Percentiles rank a stretch among this genome's conserved stretches.
Conservation (phyloP, 2,888 invertebrate species). For the Norana najaformis region DNA sequence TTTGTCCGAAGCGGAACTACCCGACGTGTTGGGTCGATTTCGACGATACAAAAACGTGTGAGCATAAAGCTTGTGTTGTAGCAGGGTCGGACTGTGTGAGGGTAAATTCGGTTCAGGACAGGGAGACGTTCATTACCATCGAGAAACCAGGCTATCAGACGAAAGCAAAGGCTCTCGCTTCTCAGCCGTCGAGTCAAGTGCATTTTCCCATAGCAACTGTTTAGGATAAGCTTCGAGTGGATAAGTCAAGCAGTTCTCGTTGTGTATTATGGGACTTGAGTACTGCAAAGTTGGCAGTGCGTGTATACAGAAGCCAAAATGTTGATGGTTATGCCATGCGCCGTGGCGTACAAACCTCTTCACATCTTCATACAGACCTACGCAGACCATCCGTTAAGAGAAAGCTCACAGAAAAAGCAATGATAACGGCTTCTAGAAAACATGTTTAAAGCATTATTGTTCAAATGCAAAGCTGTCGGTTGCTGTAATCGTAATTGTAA, state of each 20-base stretch:
- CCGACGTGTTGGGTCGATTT: slow-evolving; percentile 15
- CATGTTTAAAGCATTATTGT: background rate
- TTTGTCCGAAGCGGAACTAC: background rate
- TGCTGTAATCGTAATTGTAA: background rate
- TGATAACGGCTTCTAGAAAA: background rate
- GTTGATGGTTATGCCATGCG: background rate
- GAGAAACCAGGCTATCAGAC: background rate
- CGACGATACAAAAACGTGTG: background rate
- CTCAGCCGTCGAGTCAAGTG: background rate
- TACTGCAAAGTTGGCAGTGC: slow-evolving; percentile 13
- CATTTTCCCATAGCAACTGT: slow-evolving; percentile 13
- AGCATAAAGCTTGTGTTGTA: background rate
- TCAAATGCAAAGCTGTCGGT: background rate
- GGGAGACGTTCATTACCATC: background rate
- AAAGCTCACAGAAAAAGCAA: background rate
- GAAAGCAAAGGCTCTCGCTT: background rate
- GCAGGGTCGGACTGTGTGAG: background rate
- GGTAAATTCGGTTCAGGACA: background rate
- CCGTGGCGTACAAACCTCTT: background rate
- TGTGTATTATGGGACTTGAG: background rate
- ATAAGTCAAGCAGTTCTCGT: background rate
- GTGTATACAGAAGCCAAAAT: background rate
- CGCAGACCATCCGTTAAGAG: background rate
- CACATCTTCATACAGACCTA: background rate
- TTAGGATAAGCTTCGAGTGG: slow-evolving; percentile 13